A percentile compares a stretch with the other conserved stretches of the same genome.
phyloP scores from a whole-genome alignment of 2,888 invertebrate species.

The Diabrotica balteata region DNA sequence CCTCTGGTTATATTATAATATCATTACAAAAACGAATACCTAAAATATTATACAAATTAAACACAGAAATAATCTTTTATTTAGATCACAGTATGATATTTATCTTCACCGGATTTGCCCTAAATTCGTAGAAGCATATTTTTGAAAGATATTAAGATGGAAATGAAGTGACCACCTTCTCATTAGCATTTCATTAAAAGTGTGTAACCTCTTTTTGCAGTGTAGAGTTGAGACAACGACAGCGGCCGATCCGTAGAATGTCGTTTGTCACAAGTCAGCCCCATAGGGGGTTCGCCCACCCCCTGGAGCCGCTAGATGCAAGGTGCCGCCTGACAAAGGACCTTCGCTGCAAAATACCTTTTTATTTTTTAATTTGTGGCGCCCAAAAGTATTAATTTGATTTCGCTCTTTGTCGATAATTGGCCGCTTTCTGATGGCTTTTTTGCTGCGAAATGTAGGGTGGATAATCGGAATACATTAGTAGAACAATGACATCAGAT shows the following conservation, averaged over 20 bases:
- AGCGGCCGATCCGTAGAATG: constrained; percentile 35
- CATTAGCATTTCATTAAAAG: too few species aligned
- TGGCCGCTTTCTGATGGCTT: constrained; percentile 24
- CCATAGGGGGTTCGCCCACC: constrained; percentile 51
- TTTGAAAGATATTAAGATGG: too few species aligned
- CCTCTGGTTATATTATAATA: too few species aligned
- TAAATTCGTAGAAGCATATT: too few species aligned
- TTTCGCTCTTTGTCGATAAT: constrained; percentile 31
- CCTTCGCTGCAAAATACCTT: constrained; percentile 47
- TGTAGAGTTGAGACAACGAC: constrained; percentile 21
- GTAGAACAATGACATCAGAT: constrained; percentile 26
- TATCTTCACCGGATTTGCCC: too few species aligned
- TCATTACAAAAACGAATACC: too few species aligned
- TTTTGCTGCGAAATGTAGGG: constrained; percentile 29
- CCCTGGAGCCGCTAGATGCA: constrained; percentile 52
- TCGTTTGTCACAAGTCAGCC: constrained; percentile 56
- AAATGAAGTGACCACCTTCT: too few species aligned
- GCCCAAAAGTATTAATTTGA: constrained; percentile 40
- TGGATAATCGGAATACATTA: constrained; percentile 32
- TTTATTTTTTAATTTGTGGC: constrained; percentile 44
- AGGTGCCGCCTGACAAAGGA: constrained; percentile 52
- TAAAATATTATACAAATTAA: too few species aligned
- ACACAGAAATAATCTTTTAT: too few species aligned
- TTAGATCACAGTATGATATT: too few species aligned
- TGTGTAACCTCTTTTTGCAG: background rate